Evolutionary conservation across 92 coral and sea anemone genomes (phyloP), one percentile per base, ranked within the genome.

Genomic region (Anthopleura xanthogrammica): DNA sequence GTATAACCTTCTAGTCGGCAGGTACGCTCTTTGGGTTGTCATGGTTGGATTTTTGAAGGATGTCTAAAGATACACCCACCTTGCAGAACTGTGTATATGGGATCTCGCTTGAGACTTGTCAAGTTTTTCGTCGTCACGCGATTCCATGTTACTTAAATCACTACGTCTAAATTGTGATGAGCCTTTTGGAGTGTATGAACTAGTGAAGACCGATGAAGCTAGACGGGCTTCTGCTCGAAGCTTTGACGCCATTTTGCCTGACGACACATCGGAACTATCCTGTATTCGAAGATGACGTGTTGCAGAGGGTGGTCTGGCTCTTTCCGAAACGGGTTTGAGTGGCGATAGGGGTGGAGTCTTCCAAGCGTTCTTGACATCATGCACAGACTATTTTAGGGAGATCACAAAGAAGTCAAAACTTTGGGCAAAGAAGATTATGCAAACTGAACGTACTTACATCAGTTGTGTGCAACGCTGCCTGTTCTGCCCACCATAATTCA

Each of bases 401-500:
- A 4, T 4, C 23, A 9, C 22, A 62, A 62, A 23, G 3, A 20
- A 20, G 70, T 7, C 9, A 62, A 23, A 20, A 5, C 5, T 20
- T 7, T 5, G 4, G 36, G 19, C 23, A 62, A 62, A 22, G 19
- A 62, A 62, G 29, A n/a, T 9, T 54, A 54, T 11, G 13, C 58
- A 54, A 54, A 54, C 58, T 54, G 14, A 54, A 75, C 12, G 5
- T 39, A 41, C 86, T 75, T 54, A 84, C 87, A 16, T 84, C 41
- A 13, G 73, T 57, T 16, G 79, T 81, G 29, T 91, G 65, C 20
- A 88, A 83, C 5, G 96, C 78, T 40, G 98, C 97, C 68, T 96
- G 99, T 72, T 94, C 98, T 7, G 95, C 93, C 99, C 99, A 96
- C 99, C 99, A 96, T 55, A 90, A 88, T 75, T 96, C 99, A 56